Evolutionary conservation across 2,888 invertebrate species (phyloP).

Genomic region (Phyto melanocephala): DNA sequence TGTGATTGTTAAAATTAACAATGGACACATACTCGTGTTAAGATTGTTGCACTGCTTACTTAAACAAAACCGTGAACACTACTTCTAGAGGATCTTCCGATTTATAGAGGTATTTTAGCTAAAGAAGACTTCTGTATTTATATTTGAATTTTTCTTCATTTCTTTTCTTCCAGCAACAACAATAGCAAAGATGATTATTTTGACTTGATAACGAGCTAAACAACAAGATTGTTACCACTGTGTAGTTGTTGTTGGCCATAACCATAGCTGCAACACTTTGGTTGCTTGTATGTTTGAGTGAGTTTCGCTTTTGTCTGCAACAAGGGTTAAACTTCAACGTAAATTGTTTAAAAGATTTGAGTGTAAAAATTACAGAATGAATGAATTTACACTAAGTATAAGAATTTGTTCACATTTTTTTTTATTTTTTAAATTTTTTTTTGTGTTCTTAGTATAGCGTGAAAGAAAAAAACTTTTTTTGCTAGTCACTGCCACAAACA

Average conservation of each 20-base stretch:
- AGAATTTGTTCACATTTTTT: constrained; percentile 47
- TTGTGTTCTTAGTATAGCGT: not conserved
- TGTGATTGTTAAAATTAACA: constrained; percentile 36
- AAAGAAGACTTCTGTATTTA: constrained; percentile 54
- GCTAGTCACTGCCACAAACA: constrained; percentile 50
- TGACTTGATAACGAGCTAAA: constrained; percentile 78
- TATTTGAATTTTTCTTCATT: not conserved
- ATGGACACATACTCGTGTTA: not conserved
- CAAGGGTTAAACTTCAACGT: constrained; percentile 61
- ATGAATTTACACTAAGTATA: constrained; percentile 28
- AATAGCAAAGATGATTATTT: constrained; percentile 76
- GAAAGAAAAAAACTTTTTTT: constrained; percentile 9
- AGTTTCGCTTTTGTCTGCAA: constrained; percentile 27
- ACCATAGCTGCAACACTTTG: not conserved
- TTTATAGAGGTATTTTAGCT: constrained; percentile 18
- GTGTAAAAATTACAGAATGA: constrained; percentile 22
- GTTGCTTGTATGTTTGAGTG: not conserved
- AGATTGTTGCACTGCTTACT: not conserved
- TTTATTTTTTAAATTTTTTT: constrained; percentile 2
- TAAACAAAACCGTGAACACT: not conserved
- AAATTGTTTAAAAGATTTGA: constrained; percentile 51
- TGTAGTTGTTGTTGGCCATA: constrained; percentile 13
- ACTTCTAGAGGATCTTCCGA: not conserved
- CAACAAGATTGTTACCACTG: constrained; percentile 64
- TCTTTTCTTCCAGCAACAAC: constrained; percentile 27